Evolutionary conservation across 2,113 vertebrate species (phyloP).

Genomic region (Polypterus bichir): DNA sequence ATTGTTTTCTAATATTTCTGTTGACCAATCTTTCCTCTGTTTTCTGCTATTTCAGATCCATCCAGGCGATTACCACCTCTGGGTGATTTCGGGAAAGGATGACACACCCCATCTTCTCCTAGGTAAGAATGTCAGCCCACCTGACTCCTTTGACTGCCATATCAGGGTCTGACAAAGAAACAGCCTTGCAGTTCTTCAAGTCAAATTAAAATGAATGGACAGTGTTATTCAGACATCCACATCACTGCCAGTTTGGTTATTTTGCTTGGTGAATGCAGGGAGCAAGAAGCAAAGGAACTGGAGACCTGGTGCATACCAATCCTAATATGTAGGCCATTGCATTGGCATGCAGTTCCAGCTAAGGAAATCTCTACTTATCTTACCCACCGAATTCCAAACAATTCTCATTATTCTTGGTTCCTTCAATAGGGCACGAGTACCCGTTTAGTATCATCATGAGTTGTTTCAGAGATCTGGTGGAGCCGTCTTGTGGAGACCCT

Average conservation of each 20-base stretch:
- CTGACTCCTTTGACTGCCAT: not conserved
- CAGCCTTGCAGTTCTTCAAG: no score
- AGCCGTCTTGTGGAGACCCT: slow-evolving; percentile 29
- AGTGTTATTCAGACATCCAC: no score
- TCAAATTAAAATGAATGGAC: no score
- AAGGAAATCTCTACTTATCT: no score
- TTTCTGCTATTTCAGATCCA: slow-evolving; percentile 27
- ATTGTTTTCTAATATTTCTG: no score
- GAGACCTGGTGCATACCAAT: not conserved
- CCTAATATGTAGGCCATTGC: not conserved
- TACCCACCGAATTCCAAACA: not conserved
- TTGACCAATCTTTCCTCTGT: not conserved
- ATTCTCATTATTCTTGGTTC: not conserved
- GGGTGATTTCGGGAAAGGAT: slow-evolving; percentile 52
- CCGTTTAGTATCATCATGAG: slow-evolving; percentile 48
- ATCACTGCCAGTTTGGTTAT: no score
- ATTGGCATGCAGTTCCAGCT: not conserved
- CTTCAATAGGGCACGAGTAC: slow-evolving; percentile 46
- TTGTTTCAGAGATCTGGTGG: slow-evolving; percentile 32
- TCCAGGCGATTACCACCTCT: slow-evolving; percentile 47
- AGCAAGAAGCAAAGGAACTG: no score
- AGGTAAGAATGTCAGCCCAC: slow-evolving; percentile 35
- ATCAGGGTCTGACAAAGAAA: no score
- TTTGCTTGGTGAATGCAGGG: no score
- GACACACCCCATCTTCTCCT: slow-evolving; percentile 50